Evolutionary conservation across 2,113 vertebrate species (phyloP).

Genomic region (Paradoxurus hermaphroditus): DNA sequence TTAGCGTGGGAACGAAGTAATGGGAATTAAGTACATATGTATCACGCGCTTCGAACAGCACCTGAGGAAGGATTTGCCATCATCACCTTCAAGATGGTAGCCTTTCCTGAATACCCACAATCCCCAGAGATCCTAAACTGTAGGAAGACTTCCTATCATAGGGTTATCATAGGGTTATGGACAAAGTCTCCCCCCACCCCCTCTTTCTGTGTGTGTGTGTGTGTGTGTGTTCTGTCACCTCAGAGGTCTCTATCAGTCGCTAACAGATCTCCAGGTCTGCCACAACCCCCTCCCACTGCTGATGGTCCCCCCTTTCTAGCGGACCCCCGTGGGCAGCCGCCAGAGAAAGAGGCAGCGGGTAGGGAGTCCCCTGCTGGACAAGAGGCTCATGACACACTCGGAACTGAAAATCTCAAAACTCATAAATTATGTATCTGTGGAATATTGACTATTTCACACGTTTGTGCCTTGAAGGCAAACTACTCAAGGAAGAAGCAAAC

Average conservation of each 20-base stretch:
- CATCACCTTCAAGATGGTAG: neutral
- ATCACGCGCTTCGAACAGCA: neutral
- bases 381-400: neutral
- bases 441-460: neutral
- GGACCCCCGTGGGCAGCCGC: neutral
- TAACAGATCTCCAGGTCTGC: too few species aligned
- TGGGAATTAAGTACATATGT: neutral
- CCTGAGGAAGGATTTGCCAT: neutral
- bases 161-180: neutral
- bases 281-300: neutral
- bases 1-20: neutral
- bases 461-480: neutral
- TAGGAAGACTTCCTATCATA: neutral
- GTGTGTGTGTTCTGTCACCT: neutral
- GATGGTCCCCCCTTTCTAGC: neutral
- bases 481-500: neutral
- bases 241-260: neutral
- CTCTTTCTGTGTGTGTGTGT: neutral
- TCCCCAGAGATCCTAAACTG: neutral
- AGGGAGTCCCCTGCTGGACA: slow-evolving; percentile 37
- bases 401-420: neutral
- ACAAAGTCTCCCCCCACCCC: neutral
- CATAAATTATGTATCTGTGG: neutral
- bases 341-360: neutral
- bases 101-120: neutral